phyloP scores from a whole-genome alignment of 2,888 invertebrate species.

The Agriopis leucophaearia region DNA sequence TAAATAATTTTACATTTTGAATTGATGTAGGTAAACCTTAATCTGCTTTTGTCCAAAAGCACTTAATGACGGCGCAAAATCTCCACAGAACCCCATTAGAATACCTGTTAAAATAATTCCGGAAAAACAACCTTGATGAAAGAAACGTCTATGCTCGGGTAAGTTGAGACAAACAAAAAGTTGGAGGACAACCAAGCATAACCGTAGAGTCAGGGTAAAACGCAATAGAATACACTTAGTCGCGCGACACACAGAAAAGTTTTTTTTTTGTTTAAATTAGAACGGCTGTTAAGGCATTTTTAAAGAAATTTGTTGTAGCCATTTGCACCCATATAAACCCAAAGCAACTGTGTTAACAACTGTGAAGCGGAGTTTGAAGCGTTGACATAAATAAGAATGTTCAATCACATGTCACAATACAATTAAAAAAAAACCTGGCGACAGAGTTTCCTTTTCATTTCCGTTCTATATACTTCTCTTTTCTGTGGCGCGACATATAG shows the following conservation, averaged over 20 bases:
- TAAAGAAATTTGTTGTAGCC: background rate
- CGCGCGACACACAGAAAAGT: background rate
- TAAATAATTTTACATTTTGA: too few species aligned
- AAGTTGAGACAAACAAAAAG: constrained; percentile 16
- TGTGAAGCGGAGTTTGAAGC: too few species aligned
- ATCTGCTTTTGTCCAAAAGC: background rate
- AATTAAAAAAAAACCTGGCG: too few species aligned
- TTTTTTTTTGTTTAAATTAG: too few species aligned
- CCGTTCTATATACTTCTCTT: too few species aligned
- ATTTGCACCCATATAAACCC: too few species aligned
- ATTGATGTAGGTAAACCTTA: background rate
- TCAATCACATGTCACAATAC: too few species aligned
- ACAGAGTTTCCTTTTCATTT: too few species aligned
- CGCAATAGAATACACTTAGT: background rate
- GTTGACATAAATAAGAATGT: too few species aligned
- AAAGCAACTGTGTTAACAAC: too few species aligned
- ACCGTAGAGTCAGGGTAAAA: background rate
- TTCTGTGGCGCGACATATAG: too few species aligned
- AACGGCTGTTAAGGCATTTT: too few species aligned
- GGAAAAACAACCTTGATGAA: constrained; percentile 5
- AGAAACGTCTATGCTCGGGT: background rate
- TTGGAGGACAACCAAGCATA: constrained; percentile 18
- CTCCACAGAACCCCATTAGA: background rate
- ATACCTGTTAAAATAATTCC: background rate
- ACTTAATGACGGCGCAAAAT: background rate